Conservation (phyloP, 2,113 vertebrate species). For the Scophthalmus maximus region DNA sequence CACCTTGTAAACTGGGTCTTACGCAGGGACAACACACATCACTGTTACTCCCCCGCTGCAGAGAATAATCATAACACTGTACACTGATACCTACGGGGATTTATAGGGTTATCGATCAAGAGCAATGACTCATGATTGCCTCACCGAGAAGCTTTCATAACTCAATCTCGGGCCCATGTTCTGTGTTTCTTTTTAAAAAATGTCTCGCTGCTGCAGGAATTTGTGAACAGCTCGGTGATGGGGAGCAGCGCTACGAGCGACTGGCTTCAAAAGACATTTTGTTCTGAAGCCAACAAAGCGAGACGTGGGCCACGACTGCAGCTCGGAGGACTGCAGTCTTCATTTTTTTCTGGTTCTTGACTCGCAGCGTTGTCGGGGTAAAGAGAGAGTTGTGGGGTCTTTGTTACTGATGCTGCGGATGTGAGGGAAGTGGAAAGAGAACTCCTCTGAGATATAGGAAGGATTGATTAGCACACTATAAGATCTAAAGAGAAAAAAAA, state of each 20-base stretch:
- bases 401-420: slow-evolving; percentile 22
- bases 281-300: slow-evolving; percentile 48
- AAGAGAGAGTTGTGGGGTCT: slow-evolving; percentile 30
- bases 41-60: not conserved
- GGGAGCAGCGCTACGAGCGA: slow-evolving; percentile 39
- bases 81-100: not conserved
- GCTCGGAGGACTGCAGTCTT: slow-evolving; percentile 43
- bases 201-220: slow-evolving; percentile 15
- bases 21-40: not conserved
- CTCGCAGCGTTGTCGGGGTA: slow-evolving; percentile 39
- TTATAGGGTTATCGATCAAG: slow-evolving; percentile 32
- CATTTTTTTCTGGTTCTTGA: slow-evolving; percentile 30
- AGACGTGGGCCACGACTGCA: slow-evolving; percentile 27
- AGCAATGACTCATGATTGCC: slow-evolving; percentile 34
- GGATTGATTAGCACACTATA: not conserved
- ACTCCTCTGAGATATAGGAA: not conserved
- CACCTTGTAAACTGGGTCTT: too few relatives aligned
- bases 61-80: slow-evolving; percentile 27
- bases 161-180: slow-evolving; percentile 24
- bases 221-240: slow-evolving; percentile 29
- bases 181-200: slow-evolving; percentile 36
- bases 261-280: slow-evolving; percentile 48
- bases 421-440: not conserved
- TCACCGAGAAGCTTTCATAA: slow-evolving; percentile 28
- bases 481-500: not conserved